phyloP scores from a whole-genome alignment of 2,888 invertebrate species.

The Caenorhabditis virilis region DNA sequence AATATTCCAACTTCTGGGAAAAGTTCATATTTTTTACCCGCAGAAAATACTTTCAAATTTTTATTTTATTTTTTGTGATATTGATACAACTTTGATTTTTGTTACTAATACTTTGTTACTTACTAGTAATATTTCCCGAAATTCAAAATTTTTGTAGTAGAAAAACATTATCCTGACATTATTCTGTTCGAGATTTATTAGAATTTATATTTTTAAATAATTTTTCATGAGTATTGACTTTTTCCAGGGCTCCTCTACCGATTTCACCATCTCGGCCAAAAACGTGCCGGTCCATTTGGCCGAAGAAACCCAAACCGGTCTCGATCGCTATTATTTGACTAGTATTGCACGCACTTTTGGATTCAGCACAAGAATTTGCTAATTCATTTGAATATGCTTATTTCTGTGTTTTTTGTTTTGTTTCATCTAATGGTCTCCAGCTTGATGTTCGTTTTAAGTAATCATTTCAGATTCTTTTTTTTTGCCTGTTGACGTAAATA shows the following conservation, averaged over 20 bases:
- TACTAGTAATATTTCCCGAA: not conserved
- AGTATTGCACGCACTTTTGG: conserved; percentile 91
- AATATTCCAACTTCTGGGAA: no score
- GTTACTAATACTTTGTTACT: no score
- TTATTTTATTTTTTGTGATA: no score
- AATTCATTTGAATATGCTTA: conserved; percentile 25
- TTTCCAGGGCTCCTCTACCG: conserved; percentile 78
- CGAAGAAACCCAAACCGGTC: conserved; percentile 77
- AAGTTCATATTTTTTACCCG: no score
- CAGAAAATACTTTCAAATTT: no score
- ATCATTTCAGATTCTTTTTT: no score
- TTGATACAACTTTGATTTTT: no score
- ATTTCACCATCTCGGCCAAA: conserved; percentile 81
- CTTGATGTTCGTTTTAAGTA: no score
- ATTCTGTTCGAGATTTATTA: not conserved
- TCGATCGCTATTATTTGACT: conserved; percentile 81
- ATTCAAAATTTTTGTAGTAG: not conserved
- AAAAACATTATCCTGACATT: not conserved
- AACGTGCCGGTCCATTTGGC: conserved; percentile 82
- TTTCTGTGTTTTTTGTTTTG: not conserved
- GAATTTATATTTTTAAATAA: conserved; percentile 1
- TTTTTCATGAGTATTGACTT: no score
- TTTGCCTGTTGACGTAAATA: not conserved
- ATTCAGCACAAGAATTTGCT: conserved; percentile 76
- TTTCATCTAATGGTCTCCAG: no score